Conservation (phyloP, 1,140 invertebrate species). For the Zaprionus kolodkinae region DNA sequence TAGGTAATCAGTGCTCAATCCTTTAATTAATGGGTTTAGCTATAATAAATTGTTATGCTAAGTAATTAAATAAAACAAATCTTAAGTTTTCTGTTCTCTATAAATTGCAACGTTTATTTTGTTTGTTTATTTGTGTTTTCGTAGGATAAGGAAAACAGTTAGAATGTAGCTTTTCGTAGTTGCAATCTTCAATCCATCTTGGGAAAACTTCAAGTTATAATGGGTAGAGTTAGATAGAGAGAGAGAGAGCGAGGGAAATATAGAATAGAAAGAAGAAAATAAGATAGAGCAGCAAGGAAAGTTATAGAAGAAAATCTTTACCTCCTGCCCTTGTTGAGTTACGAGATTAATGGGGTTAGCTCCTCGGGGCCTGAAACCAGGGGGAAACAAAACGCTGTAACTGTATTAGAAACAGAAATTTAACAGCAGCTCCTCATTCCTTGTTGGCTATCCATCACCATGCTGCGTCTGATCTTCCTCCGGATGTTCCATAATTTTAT, state of each 20-base stretch:
- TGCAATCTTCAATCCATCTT: background rate
- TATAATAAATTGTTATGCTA: background rate
- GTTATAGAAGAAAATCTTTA: background rate
- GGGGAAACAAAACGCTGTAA: constrained; percentile 24
- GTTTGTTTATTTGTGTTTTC: background rate
- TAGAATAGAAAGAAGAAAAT: background rate
- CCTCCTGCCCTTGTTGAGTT: background rate
- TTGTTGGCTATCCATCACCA: constrained; percentile 59
- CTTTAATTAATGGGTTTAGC: no score
- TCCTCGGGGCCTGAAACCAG: constrained; percentile 1
- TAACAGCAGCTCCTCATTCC: constrained; percentile 35
- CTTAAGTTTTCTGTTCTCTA: background rate
- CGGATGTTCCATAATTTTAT: constrained; percentile 66
- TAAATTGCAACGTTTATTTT: constrained; percentile 4
- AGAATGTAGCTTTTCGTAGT: background rate
- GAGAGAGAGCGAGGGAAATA: background rate
- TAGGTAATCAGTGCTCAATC: background rate
- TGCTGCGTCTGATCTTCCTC: constrained; percentile 79
- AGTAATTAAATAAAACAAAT: background rate
- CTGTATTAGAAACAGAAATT: constrained; percentile 30
- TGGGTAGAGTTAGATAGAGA: background rate
- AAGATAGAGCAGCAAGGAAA: background rate
- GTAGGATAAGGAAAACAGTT: background rate
- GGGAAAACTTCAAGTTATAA: background rate
- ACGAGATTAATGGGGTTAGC: background rate